Percentiles rank a stretch among this genome's conserved stretches.
Conservation (phyloP, 2,113 vertebrate species). For the Actinemys pallida region DNA sequence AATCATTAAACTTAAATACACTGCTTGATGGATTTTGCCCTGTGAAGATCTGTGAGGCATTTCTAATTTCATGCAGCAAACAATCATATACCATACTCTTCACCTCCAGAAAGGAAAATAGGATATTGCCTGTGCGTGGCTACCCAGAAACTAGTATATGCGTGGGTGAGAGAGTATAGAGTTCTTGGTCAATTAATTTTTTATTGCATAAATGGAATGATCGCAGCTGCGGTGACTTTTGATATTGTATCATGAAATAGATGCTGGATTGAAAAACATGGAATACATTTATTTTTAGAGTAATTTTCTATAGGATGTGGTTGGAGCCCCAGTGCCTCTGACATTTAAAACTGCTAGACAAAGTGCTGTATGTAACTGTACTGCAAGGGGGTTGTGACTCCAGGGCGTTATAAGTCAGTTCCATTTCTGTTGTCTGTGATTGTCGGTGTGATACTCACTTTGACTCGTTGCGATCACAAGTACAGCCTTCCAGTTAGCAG, state of each 20-base stretch:
- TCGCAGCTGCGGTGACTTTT: neutral
- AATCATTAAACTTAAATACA: neutral
- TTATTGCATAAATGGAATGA: neutral
- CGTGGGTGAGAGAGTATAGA: fast-evolving
- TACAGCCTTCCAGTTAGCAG: neutral
- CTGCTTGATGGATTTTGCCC: neutral
- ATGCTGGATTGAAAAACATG: neutral
- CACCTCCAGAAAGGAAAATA: neutral
- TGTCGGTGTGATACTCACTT: neutral
- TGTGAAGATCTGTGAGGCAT: neutral
- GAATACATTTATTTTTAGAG: neutral
- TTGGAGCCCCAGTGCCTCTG: neutral
- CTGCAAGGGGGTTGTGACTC: neutral
- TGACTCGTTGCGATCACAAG: no score
- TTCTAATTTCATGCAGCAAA: slow-evolving; percentile 2
- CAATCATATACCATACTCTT: neutral
- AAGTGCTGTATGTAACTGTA: neutral
- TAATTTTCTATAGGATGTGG: neutral
- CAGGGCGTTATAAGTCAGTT: neutral
- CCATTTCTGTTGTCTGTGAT: neutral
- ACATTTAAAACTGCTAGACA: neutral
- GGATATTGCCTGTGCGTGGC: neutral
- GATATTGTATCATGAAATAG: neutral
- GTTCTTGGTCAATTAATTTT: neutral
- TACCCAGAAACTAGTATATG: neutral